These are phyloP conservation scores for Otus sunia DNA, from an alignment of 2,113 vertebrate genomes.

Conservation along the genomic window DNA sequence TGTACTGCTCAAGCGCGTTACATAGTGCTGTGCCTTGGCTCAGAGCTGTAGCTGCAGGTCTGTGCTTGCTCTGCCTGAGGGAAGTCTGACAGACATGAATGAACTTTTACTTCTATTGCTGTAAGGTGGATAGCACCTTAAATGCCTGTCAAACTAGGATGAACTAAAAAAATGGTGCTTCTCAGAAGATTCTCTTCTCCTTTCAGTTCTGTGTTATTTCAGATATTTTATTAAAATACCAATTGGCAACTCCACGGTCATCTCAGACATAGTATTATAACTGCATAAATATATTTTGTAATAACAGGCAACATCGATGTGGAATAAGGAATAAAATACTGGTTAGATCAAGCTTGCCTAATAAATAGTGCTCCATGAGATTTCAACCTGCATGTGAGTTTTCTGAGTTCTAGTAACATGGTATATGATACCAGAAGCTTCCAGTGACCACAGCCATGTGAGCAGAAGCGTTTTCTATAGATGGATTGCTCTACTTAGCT, in stretches of 20 bases:
- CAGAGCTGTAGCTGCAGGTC: not conserved
- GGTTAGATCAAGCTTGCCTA: not conserved
- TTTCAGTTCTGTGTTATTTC: not conserved
- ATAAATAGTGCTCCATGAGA: not conserved
- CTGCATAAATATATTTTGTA: not conserved
- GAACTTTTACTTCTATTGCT: not conserved
- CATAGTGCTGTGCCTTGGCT: fast-evolving
- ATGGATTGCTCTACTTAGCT: not conserved
- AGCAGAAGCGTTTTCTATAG: not conserved
- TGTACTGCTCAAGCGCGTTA: not conserved
- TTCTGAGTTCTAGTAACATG: not conserved
- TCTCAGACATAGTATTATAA: not conserved
- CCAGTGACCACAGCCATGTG: not conserved
- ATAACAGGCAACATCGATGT: not conserved
- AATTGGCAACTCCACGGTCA: not conserved
- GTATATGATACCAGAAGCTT: not conserved
- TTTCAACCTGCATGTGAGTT: not conserved
- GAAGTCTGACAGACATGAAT: not conserved
- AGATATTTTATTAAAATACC: not conserved
- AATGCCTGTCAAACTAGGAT: not conserved
- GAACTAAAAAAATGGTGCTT: not conserved
- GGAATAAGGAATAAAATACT: not conserved
- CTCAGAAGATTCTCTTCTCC: not conserved
- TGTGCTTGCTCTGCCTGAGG: not conserved
- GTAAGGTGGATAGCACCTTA: too few relatives aligned